A percentile compares a stretch with the other conserved stretches of the same genome.
These are phyloP conservation scores for Plecotus auritus DNA, from an alignment of 2,113 vertebrate species.

Conservation along the genomic window DNA sequence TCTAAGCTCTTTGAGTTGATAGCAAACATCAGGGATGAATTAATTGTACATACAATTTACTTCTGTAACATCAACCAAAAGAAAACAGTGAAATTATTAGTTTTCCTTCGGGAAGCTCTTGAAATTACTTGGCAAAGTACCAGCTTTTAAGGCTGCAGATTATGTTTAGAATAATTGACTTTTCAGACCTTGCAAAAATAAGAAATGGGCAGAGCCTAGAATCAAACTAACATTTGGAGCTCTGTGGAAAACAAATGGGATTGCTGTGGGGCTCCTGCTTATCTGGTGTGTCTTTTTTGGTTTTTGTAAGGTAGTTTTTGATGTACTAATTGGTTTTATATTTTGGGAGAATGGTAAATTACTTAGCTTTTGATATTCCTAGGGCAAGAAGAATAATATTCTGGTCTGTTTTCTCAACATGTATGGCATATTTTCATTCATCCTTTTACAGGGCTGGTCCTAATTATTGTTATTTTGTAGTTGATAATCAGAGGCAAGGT, in stretches of 20 bases:
- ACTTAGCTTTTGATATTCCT: not conserved
- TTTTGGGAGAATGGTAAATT: not conserved
- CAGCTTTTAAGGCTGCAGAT: not conserved
- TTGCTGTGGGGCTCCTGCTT: not conserved
- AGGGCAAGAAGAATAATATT: not conserved
- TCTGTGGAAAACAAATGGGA: not conserved
- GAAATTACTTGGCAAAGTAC: not conserved
- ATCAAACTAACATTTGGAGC: slow-evolving; percentile 27
- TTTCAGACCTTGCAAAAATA: slow-evolving; percentile 10
- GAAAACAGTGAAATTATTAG: not conserved
- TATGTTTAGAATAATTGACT: slow-evolving; percentile 41
- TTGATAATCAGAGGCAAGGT: not conserved
- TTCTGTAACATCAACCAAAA: not conserved
- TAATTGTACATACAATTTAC: not conserved
- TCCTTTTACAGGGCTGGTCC: not conserved
- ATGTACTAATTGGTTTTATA: slow-evolving; percentile 40
- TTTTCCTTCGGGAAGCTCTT: slow-evolving; percentile 34
- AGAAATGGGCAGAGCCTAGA: not conserved
- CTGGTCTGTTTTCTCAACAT: not conserved
- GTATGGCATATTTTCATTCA: not conserved
- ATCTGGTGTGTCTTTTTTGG: not conserved
- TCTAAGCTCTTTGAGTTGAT: not conserved
- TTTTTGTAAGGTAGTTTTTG: not conserved
- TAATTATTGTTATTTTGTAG: slow-evolving; percentile 41
- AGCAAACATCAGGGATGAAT: slow-evolving; percentile 7